phyloP scores from a whole-genome alignment of 1,140 invertebrate genomes.

The Rhopalosiphum maidis region DNA sequence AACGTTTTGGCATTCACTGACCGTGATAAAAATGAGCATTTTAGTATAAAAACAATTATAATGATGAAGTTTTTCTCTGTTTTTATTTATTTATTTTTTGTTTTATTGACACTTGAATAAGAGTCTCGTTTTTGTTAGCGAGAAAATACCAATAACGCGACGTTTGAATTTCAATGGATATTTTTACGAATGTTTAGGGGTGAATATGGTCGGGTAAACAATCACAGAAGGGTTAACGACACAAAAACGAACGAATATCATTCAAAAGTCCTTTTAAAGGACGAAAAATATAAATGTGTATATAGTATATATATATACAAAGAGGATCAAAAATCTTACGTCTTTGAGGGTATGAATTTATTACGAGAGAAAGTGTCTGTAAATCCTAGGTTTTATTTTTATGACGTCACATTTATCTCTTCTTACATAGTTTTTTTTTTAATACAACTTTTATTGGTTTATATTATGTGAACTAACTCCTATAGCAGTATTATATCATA shows the following conservation, averaged over 20 bases:
- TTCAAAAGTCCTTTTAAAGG: conserved; percentile 20
- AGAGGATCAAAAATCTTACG: conserved; percentile 11
- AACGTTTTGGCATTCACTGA: neutral
- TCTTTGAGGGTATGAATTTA: conserved; percentile 21
- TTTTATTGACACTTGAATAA: conserved; percentile 5
- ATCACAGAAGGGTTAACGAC: conserved; percentile 34
- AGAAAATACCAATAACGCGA: neutral
- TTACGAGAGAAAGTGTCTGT: neutral
- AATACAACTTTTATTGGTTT: neutral
- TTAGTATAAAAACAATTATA: neutral
- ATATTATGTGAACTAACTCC: neutral
- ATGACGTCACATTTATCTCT: neutral
- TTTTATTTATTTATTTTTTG: neutral
- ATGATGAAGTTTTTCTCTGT: neutral
- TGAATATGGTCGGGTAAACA: conserved; percentile 19
- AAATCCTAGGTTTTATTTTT: conserved; percentile 38
- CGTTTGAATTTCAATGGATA: conserved; percentile 34
- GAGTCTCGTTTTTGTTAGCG: neutral
- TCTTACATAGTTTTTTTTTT: conserved; percentile 3
- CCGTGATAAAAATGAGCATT: neutral
- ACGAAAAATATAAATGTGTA: neutral
- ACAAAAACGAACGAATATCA: conserved; percentile 30
- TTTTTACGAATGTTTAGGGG: conserved; percentile 10
- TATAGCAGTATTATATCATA: neutral
- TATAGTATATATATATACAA: neutral